Percentiles rank a stretch among this genome's conserved stretches.
phyloP scores from a whole-genome alignment of 1,140 invertebrate genomes.

The Battus philenor region DNA sequence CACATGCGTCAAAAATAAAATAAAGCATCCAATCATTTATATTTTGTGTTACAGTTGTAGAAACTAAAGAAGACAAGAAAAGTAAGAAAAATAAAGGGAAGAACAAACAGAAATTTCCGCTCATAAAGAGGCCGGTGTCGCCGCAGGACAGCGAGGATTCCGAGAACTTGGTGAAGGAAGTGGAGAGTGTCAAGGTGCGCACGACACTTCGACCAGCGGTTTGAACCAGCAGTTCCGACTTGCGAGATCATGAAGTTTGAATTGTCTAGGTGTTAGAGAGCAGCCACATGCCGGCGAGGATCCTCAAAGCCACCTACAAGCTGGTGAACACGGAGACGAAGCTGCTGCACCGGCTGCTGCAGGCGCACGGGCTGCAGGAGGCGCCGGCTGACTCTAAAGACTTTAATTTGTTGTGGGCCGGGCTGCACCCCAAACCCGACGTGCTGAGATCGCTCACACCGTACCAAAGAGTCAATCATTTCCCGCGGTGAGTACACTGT shows the following conservation, averaged over 20 bases:
- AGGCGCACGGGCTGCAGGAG: conserved; percentile 85
- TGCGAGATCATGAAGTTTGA: neutral
- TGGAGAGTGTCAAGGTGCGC: conserved; percentile 58
- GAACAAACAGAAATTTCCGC: conserved; percentile 39
- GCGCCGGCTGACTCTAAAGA: conserved; percentile 80
- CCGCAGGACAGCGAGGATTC: conserved; percentile 61
- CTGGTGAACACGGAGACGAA: conserved; percentile 88
- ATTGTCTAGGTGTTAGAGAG: conserved; percentile 53
- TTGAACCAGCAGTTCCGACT: neutral
- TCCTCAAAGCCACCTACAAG: conserved; percentile 88
- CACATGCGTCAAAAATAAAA: too few relatives aligned
- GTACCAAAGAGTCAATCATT: conserved; percentile 95
- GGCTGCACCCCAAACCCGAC: conserved; percentile 93
- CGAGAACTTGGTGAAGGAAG: conserved; percentile 57
- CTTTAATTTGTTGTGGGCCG: conserved; percentile 94
- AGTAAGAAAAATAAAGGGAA: conserved; percentile 52
- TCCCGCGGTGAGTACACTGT: conserved; percentile 90
- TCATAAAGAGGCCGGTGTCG: conserved; percentile 30
- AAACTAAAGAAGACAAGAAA: conserved; percentile 57
- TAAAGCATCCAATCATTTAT: too few relatives aligned
- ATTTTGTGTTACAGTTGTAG: too few relatives aligned
- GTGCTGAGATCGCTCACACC: conserved; percentile 85
- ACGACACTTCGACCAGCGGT: neutral
- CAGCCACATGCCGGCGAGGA: conserved; percentile 80
- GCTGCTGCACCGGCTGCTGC: conserved; percentile 82